These are phyloP conservation scores for Pangasius sanitwongsei DNA, from an alignment of 2,797 vertebrate genomes.

Conservation along the genomic window DNA sequence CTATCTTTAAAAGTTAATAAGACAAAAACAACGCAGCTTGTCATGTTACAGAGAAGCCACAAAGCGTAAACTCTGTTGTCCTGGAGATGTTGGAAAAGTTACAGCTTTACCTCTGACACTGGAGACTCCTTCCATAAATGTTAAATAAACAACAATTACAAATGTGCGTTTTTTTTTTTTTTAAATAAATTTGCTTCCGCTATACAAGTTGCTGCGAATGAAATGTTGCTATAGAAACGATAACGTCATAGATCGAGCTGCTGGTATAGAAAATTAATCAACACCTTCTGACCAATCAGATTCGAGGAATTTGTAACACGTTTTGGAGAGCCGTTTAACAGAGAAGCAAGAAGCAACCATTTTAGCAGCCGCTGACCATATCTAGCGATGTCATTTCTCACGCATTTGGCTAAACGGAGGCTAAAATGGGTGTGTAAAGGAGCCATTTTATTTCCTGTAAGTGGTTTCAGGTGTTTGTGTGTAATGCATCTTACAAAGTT, in stretches of 20 bases:
- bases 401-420: neutral
- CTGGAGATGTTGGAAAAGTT: neutral
- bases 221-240: neutral
- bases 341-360: neutral
- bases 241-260: neutral
- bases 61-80: neutral
- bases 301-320: neutral
- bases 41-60: neutral
- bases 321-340: neutral
- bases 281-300: neutral
- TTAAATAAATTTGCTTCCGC: too few relatives aligned
- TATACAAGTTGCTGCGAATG: neutral
- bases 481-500: neutral
- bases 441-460: neutral
- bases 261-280: neutral
- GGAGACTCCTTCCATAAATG: neutral
- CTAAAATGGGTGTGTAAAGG: neutral
- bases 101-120: neutral
- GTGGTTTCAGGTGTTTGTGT: neutral
- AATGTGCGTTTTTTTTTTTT: neutral
- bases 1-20: neutral
- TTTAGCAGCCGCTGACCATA: neutral
- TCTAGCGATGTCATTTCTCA: neutral
- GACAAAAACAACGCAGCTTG: neutral
- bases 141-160: neutral